Evolutionary conservation across 2,113 vertebrate species (phyloP).

Genomic region (Sclerurus mexicanus): DNA sequence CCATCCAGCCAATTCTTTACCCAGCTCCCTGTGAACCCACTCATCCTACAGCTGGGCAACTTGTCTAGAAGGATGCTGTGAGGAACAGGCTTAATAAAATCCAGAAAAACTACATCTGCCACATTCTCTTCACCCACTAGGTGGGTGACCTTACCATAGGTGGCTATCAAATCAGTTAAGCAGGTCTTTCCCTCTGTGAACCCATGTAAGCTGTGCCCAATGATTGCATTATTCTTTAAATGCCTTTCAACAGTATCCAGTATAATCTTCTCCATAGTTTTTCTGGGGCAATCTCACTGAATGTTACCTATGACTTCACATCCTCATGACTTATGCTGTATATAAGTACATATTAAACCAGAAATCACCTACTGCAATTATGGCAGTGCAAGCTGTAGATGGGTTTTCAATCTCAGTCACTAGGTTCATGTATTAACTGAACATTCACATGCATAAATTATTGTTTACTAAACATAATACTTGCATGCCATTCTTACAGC

Average conservation of each 20-base stretch:
- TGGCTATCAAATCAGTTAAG: background rate
- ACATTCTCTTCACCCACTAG: background rate
- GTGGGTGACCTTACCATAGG: background rate
- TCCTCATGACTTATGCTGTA: background rate
- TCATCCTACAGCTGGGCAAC: background rate
- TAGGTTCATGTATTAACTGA: background rate
- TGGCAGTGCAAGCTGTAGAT: background rate
- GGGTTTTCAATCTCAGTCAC: background rate
- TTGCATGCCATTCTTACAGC: background rate
- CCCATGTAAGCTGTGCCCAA: background rate
- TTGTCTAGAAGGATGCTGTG: background rate
- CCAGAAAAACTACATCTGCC: background rate
- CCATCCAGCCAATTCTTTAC: background rate
- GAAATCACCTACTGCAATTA: no score
- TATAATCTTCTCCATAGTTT: background rate
- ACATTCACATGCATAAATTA: background rate
- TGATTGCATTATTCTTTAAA: background rate
- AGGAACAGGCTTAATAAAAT: background rate
- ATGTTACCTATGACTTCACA: background rate
- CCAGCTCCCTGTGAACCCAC: rapidly evolving
- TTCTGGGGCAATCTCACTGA: background rate
- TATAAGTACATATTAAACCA: background rate
- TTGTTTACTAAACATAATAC: background rate
- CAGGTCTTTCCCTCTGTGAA: background rate
- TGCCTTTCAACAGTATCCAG: background rate